Evolutionary conservation across 2,888 invertebrate genomes (phyloP), one percentile per base, ranked within the genome.

Genomic region (Drosophila kambysellisi): DNA sequence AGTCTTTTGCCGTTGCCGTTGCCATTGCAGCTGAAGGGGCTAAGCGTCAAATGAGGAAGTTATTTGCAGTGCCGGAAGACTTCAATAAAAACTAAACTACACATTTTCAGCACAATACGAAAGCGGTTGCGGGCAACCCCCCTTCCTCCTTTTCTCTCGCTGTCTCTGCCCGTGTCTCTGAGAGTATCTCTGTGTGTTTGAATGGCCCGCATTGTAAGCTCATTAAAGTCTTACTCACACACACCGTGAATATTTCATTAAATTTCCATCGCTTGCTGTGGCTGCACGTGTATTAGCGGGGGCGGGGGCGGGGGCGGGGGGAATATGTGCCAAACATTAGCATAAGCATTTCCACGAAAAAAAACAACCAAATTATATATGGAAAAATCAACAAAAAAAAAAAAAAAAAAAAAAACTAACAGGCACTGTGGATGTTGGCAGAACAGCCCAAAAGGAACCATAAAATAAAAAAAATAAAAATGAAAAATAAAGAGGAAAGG

Each of bases 21-120:
- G 61, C 50, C 57, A 53, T 56, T 73, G 70, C 68, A 60, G 46
- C 25, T 20, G 39, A 52, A 37, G 58, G 64, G 57, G 35, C 76
- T 70, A 65, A 81, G 79, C 72, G 62, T 51, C 79, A 76, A 82
- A 82, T 81, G 79, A 82, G 84, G 82, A 82, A 84, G 84, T 76
- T 60, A 62, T 71, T 65, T 70, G 60, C 70, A 74, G 35, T 74
- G 79, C 66, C 79, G 70, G 76, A 80, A 80, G 69, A 75, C 72
- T 79, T 79, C 80, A 79, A 79, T 75, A 64, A 62, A 79, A 76
- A 71, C 75, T 71, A 71, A 79, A 80, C 80, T 71, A 76, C 80
- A 80, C 72, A 80, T 76, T 76, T 76, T 60, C 61, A 79, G 80
- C 37, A 71, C 60, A 75, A 79, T 76, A 61, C 57, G 53, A 58